Base-by-base conservation (phyloP, 1,140 invertebrate genomes). In the Drosophila fuyamai region DNA sequence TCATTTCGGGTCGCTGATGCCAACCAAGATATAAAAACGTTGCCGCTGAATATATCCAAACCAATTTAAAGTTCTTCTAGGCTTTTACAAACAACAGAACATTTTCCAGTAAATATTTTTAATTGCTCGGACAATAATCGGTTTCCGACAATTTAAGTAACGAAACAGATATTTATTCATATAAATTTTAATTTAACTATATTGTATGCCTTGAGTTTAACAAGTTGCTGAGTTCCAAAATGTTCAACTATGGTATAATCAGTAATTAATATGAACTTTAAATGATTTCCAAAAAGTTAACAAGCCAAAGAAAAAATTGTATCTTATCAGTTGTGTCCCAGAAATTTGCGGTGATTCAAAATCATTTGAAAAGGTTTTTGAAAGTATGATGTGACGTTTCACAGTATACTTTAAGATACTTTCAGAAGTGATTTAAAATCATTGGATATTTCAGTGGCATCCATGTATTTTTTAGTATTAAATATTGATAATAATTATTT, bases 11-110 rank as follows among this genome's bases (percentile, higher is more conserved):
- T 51, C 62, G 43, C n/a, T 71, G 50, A 41, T 18, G 38, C 44
- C 29, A 40, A 61, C 56, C 41, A 55, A 70, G 10, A 74, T 23
- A 13, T 60, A 43, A 53, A 38, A 73, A 53, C 81, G 84, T 91
- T 85, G 89, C 89, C 89, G 70, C 65, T 70, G 78, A 92, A 91
- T 91, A 91, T 91, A 91, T 85, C 83, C 84, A 89, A 90, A 56
- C 62, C 59, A 75, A 65, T 76, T 66, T 44, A 60, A 76, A 91
- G 89, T 72, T 92, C 91, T 92, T 92, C 91, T 92, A 92, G 83
- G 91, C 91, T 92, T 92, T 92, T 92, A 92, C 91, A 92, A 92
- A 92, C 91, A 92, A 92, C 76, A 88, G 79, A 90, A 90, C 78
- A 86, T 91, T 79, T 86, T 81, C 78, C 61, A 83, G 53, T 63